Evolutionary conservation across 2,113 vertebrate species (phyloP).

Genomic region (Takifugu flavidus): DNA sequence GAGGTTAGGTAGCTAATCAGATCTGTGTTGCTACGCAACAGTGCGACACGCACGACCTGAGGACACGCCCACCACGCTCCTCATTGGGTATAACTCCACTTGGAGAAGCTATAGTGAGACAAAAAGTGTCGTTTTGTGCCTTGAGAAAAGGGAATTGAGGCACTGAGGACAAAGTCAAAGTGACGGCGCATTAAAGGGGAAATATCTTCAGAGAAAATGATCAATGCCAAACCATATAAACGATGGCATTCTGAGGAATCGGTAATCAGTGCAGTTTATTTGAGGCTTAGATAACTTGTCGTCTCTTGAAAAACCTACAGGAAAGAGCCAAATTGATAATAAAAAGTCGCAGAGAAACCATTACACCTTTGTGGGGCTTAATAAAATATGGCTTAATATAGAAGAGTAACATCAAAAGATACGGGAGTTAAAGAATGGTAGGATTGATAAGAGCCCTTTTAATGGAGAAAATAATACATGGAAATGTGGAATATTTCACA

Average conservation of each 20-base stretch:
- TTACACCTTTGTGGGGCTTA: not conserved
- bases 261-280: not conserved
- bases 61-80: no score
- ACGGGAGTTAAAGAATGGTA: no score
- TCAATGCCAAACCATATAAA: constrained; percentile 13
- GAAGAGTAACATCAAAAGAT: no score
- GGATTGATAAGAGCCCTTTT: no score
- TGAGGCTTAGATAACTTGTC: not conserved
- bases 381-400: not conserved
- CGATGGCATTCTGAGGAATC: constrained; percentile 8
- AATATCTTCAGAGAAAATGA: constrained; percentile 32
- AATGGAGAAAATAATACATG: not conserved
- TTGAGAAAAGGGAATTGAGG: constrained; percentile 25
- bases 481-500: constrained; percentile 10
- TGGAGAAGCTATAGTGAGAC: no score
- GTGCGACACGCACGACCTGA: no score
- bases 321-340: not conserved
- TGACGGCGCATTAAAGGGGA: constrained; percentile 28
- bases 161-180: constrained; percentile 20
- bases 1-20: no score
- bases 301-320: no score
- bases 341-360: not conserved
- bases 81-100: no score
- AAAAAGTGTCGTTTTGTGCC: not conserved
- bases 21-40: no score